Evolutionary conservation across 2,113 vertebrate genomes (phyloP).

Genomic region (Chiloscyllium plagiosum): DNA sequence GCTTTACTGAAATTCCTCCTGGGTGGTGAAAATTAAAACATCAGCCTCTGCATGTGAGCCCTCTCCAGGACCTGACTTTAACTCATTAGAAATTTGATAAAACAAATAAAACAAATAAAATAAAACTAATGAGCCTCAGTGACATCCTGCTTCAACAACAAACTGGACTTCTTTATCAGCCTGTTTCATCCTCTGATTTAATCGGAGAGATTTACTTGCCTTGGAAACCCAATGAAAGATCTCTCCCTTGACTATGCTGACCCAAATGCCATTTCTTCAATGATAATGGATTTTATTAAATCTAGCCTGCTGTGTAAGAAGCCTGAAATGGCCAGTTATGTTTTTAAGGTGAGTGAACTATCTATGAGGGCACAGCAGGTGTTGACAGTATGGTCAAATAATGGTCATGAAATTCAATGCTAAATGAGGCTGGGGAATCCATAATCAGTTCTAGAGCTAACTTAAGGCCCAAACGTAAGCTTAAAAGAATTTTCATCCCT

Average conservation of each 20-base stretch:
- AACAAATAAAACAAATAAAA: no score
- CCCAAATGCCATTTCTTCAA: background rate
- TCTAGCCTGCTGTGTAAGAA: background rate
- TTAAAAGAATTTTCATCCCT: background rate
- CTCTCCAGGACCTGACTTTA: no score
- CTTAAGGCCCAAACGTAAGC: background rate
- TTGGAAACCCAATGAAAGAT: background rate
- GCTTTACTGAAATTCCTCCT: background rate
- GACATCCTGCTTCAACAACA: background rate
- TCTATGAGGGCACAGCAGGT: background rate
- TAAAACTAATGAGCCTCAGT: background rate
- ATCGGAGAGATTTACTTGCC: no score
- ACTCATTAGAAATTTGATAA: no score
- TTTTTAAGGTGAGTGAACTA: background rate
- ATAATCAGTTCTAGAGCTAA: background rate
- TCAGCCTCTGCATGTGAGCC: background rate
- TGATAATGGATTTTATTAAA: background rate
- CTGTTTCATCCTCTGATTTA: background rate
- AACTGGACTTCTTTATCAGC: background rate
- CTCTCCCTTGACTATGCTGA: background rate
- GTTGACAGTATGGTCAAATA: background rate
- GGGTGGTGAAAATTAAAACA: background rate
- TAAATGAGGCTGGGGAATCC: no score
- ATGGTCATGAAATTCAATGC: background rate
- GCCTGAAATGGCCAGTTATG: background rate